Percentiles rank a stretch among this genome's conserved stretches.
These are phyloP conservation scores for Hypomecis atomaria DNA, from an alignment of 2,888 invertebrate species.

Conservation along the genomic window DNA sequence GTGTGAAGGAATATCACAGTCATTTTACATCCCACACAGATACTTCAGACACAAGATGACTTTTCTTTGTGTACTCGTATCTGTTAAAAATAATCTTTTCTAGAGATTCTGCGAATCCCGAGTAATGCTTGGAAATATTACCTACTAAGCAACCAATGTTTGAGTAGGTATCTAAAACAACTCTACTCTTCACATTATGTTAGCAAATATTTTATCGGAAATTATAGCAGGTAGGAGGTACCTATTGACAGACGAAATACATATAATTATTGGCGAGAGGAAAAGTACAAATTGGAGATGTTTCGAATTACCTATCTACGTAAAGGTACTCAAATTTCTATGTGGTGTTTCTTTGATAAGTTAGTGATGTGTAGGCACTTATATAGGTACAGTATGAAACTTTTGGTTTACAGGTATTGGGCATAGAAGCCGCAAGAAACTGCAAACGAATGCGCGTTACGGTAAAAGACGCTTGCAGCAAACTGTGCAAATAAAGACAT, in stretches of 20 bases:
- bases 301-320: neutral
- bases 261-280: neutral
- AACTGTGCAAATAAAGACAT: too few species aligned
- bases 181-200: neutral
- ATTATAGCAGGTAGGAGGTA: neutral
- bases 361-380: neutral
- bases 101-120: neutral
- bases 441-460: too few species aligned
- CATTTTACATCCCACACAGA: slow-evolving; percentile 1
- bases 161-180: neutral
- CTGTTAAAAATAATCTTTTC: slow-evolving; percentile 5
- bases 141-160: neutral
- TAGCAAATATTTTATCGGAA: neutral
- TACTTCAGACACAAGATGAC: neutral
- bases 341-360: slow-evolving; percentile 2
- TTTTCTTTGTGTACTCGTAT: neutral
- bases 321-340: neutral
- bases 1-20: slow-evolving; percentile 3
- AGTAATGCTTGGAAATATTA: neutral
- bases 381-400: too few species aligned
- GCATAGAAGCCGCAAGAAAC: too few species aligned
- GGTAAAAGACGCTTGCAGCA: too few species aligned
- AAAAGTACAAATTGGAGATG: neutral
- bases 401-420: too few species aligned
- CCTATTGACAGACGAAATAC: neutral